Evolutionary conservation across 2,113 vertebrate genomes (phyloP), one percentile per base, ranked within the genome.

Genomic region (Trichomycterus rosablanca): DNA sequence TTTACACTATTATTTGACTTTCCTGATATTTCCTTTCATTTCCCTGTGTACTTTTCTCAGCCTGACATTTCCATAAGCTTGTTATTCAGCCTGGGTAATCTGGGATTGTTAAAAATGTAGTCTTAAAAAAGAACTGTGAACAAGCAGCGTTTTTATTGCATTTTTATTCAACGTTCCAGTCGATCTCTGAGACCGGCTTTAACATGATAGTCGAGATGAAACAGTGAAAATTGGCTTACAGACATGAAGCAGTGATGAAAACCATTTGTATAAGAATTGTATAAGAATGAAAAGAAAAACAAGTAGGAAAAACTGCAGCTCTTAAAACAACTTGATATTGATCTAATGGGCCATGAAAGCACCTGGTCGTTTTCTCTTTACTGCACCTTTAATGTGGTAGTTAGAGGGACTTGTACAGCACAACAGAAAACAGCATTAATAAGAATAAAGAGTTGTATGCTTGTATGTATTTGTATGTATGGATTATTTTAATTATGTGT

Each of bases 91-190:
- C 15, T 5, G 14, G 6, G 3, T 22, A 51, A 35, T 26, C 11
- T 20, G 20, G 39, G 34, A 15, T 4, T 5, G 83, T 79, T 81
- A 80, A 87, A 74, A 91, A 87, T 80, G 88, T 78, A 82, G 18
- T 43, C n/a, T 40, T 88, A 87, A 87, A 89, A 89, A 89, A 66
- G 40, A 55, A 23, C 45, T 49, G 79, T 92, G 87, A 94, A 92
- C 90, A 93, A 93, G 90, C 92, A 92, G 91, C 88, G 89, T 92
- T 94, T 75, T 95, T 95, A 96, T 97, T 97, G 94, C 93, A 92
- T 80, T 93, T 80, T 93, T 92, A 57, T 90, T 88, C 90, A 95
- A 93, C 90, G 92, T 89, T 89, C 88, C 87, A 75, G 86, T 93
- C 93, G 92, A 92, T 89, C 82, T 80, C 88, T 74, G 89, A 85